These are phyloP conservation scores for Aphidius colemani DNA, from an alignment of 2,888 invertebrate genomes.

Conservation along the genomic window DNA sequence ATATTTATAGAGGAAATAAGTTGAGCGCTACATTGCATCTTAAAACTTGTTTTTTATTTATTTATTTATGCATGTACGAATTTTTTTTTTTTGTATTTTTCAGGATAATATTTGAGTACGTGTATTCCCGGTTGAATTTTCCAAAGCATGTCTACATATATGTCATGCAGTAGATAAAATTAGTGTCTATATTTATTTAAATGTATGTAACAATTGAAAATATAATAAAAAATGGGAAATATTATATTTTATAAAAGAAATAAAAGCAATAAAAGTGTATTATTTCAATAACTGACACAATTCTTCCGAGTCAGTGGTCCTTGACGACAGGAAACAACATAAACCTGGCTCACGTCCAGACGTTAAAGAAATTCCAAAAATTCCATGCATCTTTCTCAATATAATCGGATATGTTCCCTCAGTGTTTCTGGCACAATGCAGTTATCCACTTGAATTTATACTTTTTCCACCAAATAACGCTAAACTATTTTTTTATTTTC, in stretches of 20 bases:
- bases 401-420: constrained; percentile 58
- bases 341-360: constrained; percentile 51
- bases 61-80: too few relatives aligned
- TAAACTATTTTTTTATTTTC: constrained; percentile 9
- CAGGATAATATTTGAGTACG: too few relatives aligned
- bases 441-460: constrained; percentile 57
- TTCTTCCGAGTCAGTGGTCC: constrained; percentile 53
- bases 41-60: too few relatives aligned
- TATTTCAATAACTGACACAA: constrained; percentile 57
- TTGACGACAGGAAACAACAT: constrained; percentile 58
- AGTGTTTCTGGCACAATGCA: constrained; percentile 57
- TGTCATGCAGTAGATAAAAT: too few relatives aligned
- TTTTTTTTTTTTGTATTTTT: too few relatives aligned
- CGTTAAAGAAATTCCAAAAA: constrained; percentile 33
- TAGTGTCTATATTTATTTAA: too few relatives aligned
- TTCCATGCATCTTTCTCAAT: constrained; percentile 44
- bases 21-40: too few relatives aligned
- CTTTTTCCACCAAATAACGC: constrained; percentile 33
- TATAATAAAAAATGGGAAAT: constrained; percentile 10
- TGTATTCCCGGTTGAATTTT: too few relatives aligned
- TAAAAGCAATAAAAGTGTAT: constrained; percentile 54
- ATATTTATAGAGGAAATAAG: too few relatives aligned
- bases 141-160: too few relatives aligned
- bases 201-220: too few relatives aligned
- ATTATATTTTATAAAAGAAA: constrained; percentile 22